These are phyloP conservation scores for Hyla sarda DNA, from an alignment of 2,113 vertebrate genomes.

Conservation along the genomic window DNA sequence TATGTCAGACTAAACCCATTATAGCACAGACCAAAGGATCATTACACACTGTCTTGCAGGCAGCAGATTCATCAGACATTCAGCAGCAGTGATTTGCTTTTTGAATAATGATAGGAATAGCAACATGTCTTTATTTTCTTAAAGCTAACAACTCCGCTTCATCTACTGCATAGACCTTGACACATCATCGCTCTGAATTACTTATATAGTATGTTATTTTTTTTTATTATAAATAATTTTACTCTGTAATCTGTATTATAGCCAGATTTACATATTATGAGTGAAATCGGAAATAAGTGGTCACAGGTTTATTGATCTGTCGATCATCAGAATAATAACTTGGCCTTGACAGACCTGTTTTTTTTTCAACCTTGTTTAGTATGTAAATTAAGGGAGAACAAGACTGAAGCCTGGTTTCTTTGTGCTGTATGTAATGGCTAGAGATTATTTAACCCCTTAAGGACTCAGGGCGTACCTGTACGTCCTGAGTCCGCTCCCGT, in stretches of 20 bases:
- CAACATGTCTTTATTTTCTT: constrained; percentile 59
- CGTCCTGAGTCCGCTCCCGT: too few relatives aligned
- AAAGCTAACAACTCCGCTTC: constrained; percentile 49
- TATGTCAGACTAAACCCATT: constrained; percentile 57
- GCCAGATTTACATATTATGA: constrained; percentile 1
- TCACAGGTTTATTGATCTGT: constrained; percentile 2
- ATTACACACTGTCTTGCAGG: constrained; percentile 60
- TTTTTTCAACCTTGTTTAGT: background rate
- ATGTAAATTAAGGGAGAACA: background rate
- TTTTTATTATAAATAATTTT: constrained; percentile 12
- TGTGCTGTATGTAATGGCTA: background rate
- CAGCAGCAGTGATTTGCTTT: constrained; percentile 57
- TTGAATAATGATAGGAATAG: constrained; percentile 59
- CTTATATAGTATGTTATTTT: constrained; percentile 17
- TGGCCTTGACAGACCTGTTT: background rate
- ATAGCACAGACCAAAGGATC: constrained; percentile 60
- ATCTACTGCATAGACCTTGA: constrained; percentile 34
- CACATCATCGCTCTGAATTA: constrained; percentile 19
- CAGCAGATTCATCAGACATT: constrained; percentile 60
- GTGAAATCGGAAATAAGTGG: constrained; percentile 28
- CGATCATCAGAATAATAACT: background rate
- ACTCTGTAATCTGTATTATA: constrained; percentile 11
- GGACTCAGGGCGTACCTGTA: too few relatives aligned
- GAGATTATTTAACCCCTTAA: too few relatives aligned
- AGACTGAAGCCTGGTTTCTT: background rate